Conservation (phyloP, 2,113 vertebrate genomes). For the Gobio gobio region DNA sequence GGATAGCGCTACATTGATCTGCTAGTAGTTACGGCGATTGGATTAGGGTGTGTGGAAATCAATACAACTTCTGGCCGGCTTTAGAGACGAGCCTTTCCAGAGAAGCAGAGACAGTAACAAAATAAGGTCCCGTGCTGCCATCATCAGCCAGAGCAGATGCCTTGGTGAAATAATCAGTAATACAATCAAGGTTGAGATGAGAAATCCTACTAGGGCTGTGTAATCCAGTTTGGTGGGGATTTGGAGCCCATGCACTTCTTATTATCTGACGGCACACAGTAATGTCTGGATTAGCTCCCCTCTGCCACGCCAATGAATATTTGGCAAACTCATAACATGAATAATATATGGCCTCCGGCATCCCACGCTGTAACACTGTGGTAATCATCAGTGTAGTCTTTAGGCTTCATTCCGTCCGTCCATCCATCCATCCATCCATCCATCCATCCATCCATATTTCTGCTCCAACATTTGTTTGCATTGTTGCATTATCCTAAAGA, state of each 20-base stretch:
- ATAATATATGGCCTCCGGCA: not conserved
- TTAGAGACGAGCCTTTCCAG: constrained; percentile 28
- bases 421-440: too few species aligned
- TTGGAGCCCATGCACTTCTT: constrained; percentile 30
- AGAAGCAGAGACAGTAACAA: constrained; percentile 36
- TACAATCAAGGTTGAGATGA: constrained; percentile 45
- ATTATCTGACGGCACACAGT: constrained; percentile 36
- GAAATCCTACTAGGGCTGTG: constrained; percentile 27
- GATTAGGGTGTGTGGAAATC: constrained; percentile 49
- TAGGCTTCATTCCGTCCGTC: not conserved
- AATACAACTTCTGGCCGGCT: constrained; percentile 31
- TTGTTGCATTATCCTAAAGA: too few species aligned
- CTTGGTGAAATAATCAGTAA: constrained; percentile 32
- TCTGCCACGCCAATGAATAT: not conserved
- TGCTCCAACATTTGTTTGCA: too few species aligned
- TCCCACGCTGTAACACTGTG: not conserved
- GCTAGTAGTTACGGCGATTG: constrained; percentile 43
- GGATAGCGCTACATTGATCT: constrained; percentile 33
- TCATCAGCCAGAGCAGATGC: constrained; percentile 34
- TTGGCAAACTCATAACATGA: not conserved
- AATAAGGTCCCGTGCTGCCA: constrained; percentile 20
- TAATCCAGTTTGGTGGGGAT: constrained; percentile 38
- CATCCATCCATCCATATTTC: not conserved
- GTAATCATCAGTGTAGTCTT: not conserved
- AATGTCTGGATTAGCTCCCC: constrained; percentile 25